Conservation (phyloP, 2,888 invertebrate genomes). For the Ashinkailepas kermadecensis region DNA sequence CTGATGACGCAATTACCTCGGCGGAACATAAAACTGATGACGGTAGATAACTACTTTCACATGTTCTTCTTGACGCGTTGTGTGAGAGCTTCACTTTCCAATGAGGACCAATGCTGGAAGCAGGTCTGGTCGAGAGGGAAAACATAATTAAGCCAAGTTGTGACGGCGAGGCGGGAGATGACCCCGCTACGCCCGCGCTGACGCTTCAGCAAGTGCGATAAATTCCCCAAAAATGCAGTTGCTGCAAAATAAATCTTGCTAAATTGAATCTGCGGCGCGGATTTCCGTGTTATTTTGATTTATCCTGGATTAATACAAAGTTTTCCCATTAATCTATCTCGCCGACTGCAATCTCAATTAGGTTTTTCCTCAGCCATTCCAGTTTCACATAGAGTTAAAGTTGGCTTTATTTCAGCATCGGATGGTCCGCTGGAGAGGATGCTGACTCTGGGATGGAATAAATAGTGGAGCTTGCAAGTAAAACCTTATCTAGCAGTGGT, state of each 20-base stretch:
- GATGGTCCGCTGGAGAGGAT: background rate
- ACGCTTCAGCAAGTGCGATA: background rate
- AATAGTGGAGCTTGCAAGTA: background rate
- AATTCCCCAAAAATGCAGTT: constrained; percentile 18
- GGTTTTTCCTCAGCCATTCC: constrained; percentile 8
- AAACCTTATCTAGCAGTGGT: background rate
- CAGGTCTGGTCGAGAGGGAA: background rate
- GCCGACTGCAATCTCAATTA: constrained; percentile 21
- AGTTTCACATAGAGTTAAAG: background rate
- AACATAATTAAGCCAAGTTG: constrained; percentile 3
- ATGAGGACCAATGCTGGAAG: background rate
- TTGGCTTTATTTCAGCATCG: background rate
- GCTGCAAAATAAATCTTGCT: background rate
- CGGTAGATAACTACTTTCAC: constrained; percentile 18
- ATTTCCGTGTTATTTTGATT: constrained; percentile 20
- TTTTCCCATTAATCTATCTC: constrained; percentile 23
- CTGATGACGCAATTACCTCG: constrained; percentile 9
- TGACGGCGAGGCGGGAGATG: background rate
- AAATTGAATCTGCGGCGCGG: constrained; percentile 19
- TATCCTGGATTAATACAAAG: constrained; percentile 21
- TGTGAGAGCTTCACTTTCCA: constrained; percentile 10
- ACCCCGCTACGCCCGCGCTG: background rate
- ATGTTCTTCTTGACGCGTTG: constrained; percentile 2
- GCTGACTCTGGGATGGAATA: background rate
- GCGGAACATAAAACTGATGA: constrained; percentile 16